Base-by-base conservation (phyloP, 1,140 invertebrate species). In the Hycleus cichorii region DNA sequence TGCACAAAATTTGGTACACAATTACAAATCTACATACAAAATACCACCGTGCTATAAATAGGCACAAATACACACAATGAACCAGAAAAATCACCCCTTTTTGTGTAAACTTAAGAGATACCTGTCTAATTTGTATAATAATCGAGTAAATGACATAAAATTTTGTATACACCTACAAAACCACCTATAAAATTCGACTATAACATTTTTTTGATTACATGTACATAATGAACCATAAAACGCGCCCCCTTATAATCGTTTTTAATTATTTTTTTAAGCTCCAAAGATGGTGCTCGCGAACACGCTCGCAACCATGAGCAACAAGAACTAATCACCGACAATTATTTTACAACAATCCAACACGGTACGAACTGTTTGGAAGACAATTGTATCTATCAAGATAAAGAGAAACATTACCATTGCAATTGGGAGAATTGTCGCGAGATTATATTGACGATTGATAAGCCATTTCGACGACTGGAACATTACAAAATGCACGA, bases 401-500 rank as follows among this genome's bases (percentile, higher is more conserved):
- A 82, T 52, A 88, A 88, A 58, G 86, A 91, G 61, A 88, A 87
- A 50, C 93, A 95, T 69, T 95, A 87, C 70, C 93, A 95, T 72
- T 95, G 88, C 73, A 87, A 82, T 65, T 88, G 87, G 85, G 90
- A 93, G 67, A 89, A 87, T 54, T 96, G 93, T 72, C 81, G 84
- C 11, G 90, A 91, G 70, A 85, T 91, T 3, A 88, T 95, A 50
- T 75, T 91, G 12, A 83, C 86, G 6, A 83, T 83, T 9, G 92
- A 94, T 65, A 89, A 90, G 66, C 87, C 90, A 1, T 94, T 94
- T 75, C 80, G 86, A 52, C 77, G 91, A 61, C 76, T 95, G 4
- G 91, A 97, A 63, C 93, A 97, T 73, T 93, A 93, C 70, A 87
- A 91, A 63, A 90, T 91, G 64, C 93, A 96, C 69, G 91, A 74